These are phyloP conservation scores for Timandra comae DNA, from an alignment of 2,888 invertebrate genomes.

Conservation along the genomic window DNA sequence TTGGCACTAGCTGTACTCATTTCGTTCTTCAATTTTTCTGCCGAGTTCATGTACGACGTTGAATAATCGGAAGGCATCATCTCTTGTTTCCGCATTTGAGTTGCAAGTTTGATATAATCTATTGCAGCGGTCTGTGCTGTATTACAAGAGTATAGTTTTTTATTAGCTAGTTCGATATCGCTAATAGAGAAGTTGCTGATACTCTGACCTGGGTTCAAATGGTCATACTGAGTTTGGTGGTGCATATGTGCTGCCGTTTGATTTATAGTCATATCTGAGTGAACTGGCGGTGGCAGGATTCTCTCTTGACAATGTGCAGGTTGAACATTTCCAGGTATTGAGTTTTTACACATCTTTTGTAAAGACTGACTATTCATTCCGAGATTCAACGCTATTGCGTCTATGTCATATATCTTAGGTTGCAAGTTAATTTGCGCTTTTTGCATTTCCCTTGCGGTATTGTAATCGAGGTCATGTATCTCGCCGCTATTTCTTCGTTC, in stretches of 20 bases:
- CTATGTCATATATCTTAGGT: conserved; percentile 57
- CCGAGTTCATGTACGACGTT: conserved; percentile 42
- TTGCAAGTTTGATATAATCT: conserved; percentile 59
- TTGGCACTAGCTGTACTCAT: conserved; percentile 34
- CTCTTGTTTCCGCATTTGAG: conserved; percentile 54
- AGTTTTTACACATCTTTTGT: conserved; percentile 44
- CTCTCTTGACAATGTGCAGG: conserved; percentile 52
- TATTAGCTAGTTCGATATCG: conserved; percentile 65
- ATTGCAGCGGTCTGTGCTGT: conserved; percentile 42
- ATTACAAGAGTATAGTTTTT: conserved; percentile 56
- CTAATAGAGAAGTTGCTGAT: conserved; percentile 57
- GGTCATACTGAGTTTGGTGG: conserved; percentile 59
- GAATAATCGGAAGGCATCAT: conserved; percentile 59
- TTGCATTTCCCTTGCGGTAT: conserved; percentile 33
- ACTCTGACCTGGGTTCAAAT: conserved; percentile 39
- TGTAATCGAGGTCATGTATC: conserved; percentile 34
- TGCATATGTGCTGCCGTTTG: conserved; percentile 56
- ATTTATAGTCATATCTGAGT: conserved; percentile 38
- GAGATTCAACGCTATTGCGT: conserved; percentile 62
- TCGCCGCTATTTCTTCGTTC: conserved; percentile 46
- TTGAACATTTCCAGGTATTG: conserved; percentile 39
- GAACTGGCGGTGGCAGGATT: conserved; percentile 19
- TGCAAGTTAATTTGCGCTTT: conserved; percentile 39
- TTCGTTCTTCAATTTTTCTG: conserved; percentile 52
- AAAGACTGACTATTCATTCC: conserved; percentile 54